Conservation (phyloP, 2,113 vertebrate species). For the Tenebrosternarchus preto region DNA sequence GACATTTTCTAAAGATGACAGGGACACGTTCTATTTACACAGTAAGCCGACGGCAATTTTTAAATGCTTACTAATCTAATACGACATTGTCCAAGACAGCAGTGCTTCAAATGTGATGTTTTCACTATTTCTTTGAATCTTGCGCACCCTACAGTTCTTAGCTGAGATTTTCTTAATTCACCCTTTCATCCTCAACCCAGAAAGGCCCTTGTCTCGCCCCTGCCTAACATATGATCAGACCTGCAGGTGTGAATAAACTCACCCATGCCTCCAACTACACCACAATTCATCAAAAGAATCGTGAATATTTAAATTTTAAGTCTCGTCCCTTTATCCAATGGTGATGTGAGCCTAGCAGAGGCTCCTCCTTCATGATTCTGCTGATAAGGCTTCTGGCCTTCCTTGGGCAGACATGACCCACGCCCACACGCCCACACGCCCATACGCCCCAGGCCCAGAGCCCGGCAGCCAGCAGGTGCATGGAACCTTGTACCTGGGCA, state of each 20-base stretch:
- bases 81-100: not conserved
- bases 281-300: not conserved
- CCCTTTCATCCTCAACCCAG: not conserved
- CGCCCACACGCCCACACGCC: not conserved
- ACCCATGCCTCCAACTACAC: not conserved
- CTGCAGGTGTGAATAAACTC: not conserved
- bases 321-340: not conserved
- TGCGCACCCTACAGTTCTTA: not conserved
- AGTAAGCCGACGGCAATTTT: not conserved
- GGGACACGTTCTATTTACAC: constrained; percentile 11
- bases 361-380: constrained; percentile 22
- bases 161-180: not conserved
- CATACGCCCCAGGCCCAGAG: constrained; percentile 6
- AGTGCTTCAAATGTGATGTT: not conserved
- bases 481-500: constrained; percentile 84
- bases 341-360: not conserved
- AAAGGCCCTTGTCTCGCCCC: no score
- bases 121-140: not conserved
- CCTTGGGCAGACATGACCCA: not conserved
- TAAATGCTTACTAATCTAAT: constrained; percentile 5
- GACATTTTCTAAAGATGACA: constrained; percentile 20
- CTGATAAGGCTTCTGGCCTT: not conserved
- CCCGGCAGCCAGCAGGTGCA: not conserved
- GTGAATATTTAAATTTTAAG: not conserved
- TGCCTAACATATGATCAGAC: not conserved